phyloP scores from a whole-genome alignment of 2,888 invertebrate genomes.

The Campoplex capitator region DNA sequence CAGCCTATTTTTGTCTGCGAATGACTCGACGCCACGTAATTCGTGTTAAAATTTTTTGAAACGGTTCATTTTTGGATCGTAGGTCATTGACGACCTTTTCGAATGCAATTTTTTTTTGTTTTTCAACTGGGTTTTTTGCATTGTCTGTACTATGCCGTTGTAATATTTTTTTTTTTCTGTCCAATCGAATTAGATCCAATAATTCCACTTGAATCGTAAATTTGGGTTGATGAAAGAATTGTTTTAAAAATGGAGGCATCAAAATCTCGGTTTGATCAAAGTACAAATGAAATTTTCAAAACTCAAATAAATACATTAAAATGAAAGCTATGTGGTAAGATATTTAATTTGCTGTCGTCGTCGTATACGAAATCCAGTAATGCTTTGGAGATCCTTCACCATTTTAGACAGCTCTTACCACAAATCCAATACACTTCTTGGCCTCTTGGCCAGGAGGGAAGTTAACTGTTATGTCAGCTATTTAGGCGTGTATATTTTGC shows the following conservation, averaged over 20 bases:
- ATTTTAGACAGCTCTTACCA: not conserved
- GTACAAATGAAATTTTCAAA: not conserved
- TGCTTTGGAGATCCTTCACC: not conserved
- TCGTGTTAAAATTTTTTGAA: not conserved
- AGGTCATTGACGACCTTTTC: not conserved
- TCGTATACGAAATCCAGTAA: not conserved
- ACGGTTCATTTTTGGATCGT: constrained; percentile 4
- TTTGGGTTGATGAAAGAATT: no score
- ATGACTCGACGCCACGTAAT: not conserved
- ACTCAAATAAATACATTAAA: not conserved
- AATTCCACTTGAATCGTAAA: not conserved
- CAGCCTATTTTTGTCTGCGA: constrained; percentile 39
- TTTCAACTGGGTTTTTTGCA: not conserved
- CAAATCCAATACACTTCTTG: not conserved
- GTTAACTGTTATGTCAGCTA: constrained; percentile 41
- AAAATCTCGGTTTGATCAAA: not conserved
- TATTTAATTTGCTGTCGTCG: not conserved
- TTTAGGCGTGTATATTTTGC: constrained; percentile 23
- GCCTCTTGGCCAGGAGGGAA: constrained; percentile 15
- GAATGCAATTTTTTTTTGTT: not conserved
- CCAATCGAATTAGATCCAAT: not conserved
- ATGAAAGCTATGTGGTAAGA: not conserved
- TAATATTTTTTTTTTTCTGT: not conserved
- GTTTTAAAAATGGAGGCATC: not conserved
- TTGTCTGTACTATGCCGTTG: not conserved